Percentiles rank a stretch among this genome's conserved stretches.
phyloP scores from a whole-genome alignment of 53 echinoderm and acorn worm species.

The Astropecten irregularis region DNA sequence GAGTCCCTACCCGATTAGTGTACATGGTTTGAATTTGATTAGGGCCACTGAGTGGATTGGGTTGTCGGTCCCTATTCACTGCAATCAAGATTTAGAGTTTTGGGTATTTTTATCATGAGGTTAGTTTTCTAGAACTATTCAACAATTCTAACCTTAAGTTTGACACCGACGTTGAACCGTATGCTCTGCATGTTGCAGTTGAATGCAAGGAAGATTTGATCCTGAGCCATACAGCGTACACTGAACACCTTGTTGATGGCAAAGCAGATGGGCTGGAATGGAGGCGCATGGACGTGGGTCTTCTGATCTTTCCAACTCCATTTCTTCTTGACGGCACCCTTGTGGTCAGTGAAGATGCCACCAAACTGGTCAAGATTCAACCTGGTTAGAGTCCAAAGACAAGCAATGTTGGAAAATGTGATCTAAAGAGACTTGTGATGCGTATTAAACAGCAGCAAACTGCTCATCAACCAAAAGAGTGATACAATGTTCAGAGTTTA shows the following conservation, averaged over 20 bases:
- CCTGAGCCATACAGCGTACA: conserved; percentile 87
- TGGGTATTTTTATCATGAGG: too few relatives aligned
- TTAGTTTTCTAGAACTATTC: too few relatives aligned
- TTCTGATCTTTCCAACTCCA: conserved; percentile 92
- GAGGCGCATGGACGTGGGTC: conserved; percentile 87
- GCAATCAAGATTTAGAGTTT: too few relatives aligned
- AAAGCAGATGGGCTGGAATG: conserved; percentile 98
- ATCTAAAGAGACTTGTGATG: too few relatives aligned
- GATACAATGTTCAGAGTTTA: too few relatives aligned
- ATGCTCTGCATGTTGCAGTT: conserved; percentile 74
- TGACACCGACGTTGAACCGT: conserved; percentile 90
- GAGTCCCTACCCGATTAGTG: too few relatives aligned
- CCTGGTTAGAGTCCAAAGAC: conserved; percentile 36
- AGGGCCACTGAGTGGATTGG: too few relatives aligned
- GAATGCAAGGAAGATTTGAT: conserved; percentile 81
- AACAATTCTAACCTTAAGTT: conserved; percentile 86
- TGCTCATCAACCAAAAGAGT: too few relatives aligned
- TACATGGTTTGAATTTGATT: too few relatives aligned
- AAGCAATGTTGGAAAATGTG: not conserved
- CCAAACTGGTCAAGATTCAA: conserved; percentile 85
- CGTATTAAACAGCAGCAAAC: too few relatives aligned
- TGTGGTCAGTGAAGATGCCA: conserved; percentile 74
- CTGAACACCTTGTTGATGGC: conserved; percentile 84
- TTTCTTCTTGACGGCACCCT: conserved; percentile 87
- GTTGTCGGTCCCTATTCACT: too few relatives aligned